Base-by-base conservation (phyloP, 2,888 invertebrate species). In the Achlya flavicornis region DNA sequence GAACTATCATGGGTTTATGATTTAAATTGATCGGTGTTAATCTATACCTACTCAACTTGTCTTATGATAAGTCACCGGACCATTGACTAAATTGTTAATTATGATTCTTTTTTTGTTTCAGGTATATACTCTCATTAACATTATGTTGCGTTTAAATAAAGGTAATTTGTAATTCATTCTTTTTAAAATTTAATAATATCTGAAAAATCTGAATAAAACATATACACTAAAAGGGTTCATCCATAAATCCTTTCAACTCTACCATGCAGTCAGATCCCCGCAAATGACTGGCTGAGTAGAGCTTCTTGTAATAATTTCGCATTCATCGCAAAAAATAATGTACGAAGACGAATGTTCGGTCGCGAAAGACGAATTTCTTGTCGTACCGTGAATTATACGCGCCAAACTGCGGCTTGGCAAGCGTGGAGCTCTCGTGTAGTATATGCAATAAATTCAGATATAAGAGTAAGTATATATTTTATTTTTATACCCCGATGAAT, bases 341-440 rank as follows among this genome's bases (percentile, higher is more conserved):
- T 70, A 72, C 63, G 62, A 71, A 77, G 75, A 76, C 72, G 79
- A 77, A 78, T 74, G 73, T 67, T 63, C 73, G 68, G 61, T 70
- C 66, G 64, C 65, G 63, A 74, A 77, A 80, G 83, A 81, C 70
- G 80, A 78, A 84, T 84, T 73, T 80, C 74, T 73, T 80, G 83
- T 81, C 80, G 72, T 74, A 77, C 70, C 46, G 74, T 79, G 80
- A 84, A 75, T 81, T 80, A 83, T 81, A 71, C 69, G 72, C 71
- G 68, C 65, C 67, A 72, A 74, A 73, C 71, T 70, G 72, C 63
- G 72, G 64, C 62, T 41, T 62, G 69, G 63, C 63, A 66, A 35
- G 62, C 64, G 66, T 62, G 60, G 48, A 48, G 59, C 53, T 14
- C 43, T 35, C n/a, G 16, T 12, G n/a, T 10, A 63, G 63, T 63